Base-by-base conservation (phyloP, 1,140 invertebrate species). In the Drosophila truncata region DNA sequence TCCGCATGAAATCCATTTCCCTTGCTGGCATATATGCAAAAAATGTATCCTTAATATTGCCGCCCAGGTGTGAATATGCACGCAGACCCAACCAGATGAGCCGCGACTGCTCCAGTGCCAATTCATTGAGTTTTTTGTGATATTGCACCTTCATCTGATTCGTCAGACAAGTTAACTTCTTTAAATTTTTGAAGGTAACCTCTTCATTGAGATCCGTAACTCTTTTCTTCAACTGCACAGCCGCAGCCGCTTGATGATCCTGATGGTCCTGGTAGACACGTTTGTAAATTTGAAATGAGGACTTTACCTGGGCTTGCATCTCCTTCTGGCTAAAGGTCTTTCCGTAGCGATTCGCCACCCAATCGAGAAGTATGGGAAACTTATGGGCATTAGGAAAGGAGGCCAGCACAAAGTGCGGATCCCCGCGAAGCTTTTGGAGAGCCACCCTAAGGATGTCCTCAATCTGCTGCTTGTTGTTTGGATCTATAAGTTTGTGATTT, bases 11-110 rank as follows among this genome's bases (percentile, higher is more conserved):
- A 41, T 92, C 84, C 1, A 14, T 14, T 33, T 73, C 54, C 9
- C 57, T 72, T 6, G 79, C 52, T 1, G 91, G 91, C 84, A 92
- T 78, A 55, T 92, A 92, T 3, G 91, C 76, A 16, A 84, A 92
- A 27, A 76, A 91, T 3, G 81, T 81, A 16, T 79, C 61, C n/a
- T 41, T 61, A 14, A 77, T 20, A 9, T 44, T 42, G 44, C 69
- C 52, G 10, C 39, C 54, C 23, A 82, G 25, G 27, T 60, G 18
- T 5, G 76, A 74, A 62, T 63, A 88, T n/a, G 81, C 79, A 4
- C 73, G 74, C 52, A 92, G 46, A 0, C 78, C 78, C 16, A 90
- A 3, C 85, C 85, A 90, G 14, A 71, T 54, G 13, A 66, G 60
- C 2, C 85, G 74, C 4, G 78, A 47, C 8, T 82, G 52, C 23